Evolutionary conservation across 2,888 invertebrate genomes (phyloP).

Genomic region (Clivina fossor): DNA sequence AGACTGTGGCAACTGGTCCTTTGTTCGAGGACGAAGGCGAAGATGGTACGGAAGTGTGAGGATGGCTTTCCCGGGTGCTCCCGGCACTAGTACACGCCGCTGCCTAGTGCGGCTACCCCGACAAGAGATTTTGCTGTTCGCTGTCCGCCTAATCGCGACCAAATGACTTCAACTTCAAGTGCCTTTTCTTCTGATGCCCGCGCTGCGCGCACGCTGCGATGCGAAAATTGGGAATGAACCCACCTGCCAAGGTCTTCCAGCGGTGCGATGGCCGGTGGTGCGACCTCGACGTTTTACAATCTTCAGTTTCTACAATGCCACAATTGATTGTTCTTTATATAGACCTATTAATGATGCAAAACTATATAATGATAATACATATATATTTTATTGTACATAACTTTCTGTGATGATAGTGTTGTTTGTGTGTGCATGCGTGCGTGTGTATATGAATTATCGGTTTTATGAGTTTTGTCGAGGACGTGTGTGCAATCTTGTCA

Average conservation of each 20-base stretch:
- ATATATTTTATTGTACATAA: slow-evolving; percentile 27
- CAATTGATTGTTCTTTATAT: too few relatives aligned
- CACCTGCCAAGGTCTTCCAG: slow-evolving; percentile 10
- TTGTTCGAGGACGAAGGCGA: slow-evolving; percentile 86
- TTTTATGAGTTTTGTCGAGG: not conserved
- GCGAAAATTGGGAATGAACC: slow-evolving; percentile 10
- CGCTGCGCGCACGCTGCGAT: slow-evolving; percentile 10
- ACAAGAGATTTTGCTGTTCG: slow-evolving; percentile 4
- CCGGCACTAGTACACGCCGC: slow-evolving; percentile 45
- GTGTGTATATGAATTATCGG: slow-evolving; percentile 7
- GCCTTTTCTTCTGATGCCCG: slow-evolving; percentile 23
- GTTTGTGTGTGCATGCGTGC: slow-evolving; percentile 18
- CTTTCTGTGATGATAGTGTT: slow-evolving; percentile 27
- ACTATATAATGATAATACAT: too few relatives aligned
- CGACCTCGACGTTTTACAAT: not conserved
- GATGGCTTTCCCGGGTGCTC: slow-evolving; percentile 52
- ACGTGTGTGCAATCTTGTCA: not conserved
- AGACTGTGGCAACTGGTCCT: slow-evolving; percentile 71
- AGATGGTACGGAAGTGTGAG: slow-evolving; percentile 85
- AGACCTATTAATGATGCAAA: too few relatives aligned
- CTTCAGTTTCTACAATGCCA: too few relatives aligned
- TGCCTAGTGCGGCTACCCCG: slow-evolving; percentile 5
- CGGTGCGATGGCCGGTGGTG: slow-evolving; percentile 3
- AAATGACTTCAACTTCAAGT: slow-evolving; percentile 22
- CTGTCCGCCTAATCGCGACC: slow-evolving; percentile 10